Base-by-base conservation (phyloP, 1,140 invertebrate species). In the Dendroctonus valens region DNA sequence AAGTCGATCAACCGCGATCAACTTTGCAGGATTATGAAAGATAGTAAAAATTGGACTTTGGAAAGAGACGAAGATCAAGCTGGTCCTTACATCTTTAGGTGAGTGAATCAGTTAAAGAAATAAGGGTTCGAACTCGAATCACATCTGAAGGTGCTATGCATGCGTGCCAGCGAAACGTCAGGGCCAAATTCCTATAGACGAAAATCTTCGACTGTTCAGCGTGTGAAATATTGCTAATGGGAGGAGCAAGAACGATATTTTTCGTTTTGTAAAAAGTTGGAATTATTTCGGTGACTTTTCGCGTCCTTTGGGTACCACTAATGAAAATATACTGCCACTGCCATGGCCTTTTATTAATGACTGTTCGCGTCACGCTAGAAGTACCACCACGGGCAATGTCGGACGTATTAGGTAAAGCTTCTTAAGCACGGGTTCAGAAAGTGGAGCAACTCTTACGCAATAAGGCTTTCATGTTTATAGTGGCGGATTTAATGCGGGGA, bases 21-120 rank as follows among this genome's bases (percentile, higher is more conserved):
- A 81, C 77, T 91, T 0, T 91, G 90, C 72, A 74, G 82, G 26
- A 74, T 82, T 15, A 82, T 91, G 71, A 80, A 78, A 52, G 78
- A 79, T 38, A 88, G 85, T 39, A 78, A 80, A 46, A 79, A 82
- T 42, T 92, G 90, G 90, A 91, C 86, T 0, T 74, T 91, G 12
- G 89, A 91, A 75, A 81, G 90, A 67, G 90, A 91, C 69, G 87
- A 91, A 71, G 90, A 92, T 79, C 81, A 91, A 12, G 89, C 90
- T 0, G 90, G 87, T 41, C 88, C 89, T 60, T 91, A 91, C 72
- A 87, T 89, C 63, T 91, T 89, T 73, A 83, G 81, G 83, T 84
- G 65, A 79, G 39, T 63, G n/a, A 26, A 48, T 65, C 11, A 41
- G 37, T 42, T 5, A 58, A 58, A 5, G 6, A 58, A 58, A 58